Base-by-base conservation (phyloP, 2,113 vertebrate genomes). In the Podarcis cretensis region DNA sequence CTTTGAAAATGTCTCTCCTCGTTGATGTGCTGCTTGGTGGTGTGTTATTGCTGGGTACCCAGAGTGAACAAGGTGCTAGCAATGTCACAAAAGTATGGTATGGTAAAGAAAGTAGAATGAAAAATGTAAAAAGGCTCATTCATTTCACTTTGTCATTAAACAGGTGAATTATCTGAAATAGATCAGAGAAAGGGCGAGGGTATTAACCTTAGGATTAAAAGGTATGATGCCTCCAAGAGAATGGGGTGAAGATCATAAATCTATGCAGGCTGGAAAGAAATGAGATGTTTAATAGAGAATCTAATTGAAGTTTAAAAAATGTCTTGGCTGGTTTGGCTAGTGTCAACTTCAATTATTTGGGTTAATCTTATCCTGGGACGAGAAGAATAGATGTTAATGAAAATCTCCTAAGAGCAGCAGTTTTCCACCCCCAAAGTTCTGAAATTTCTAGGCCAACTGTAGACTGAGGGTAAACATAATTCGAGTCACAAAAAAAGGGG, bases 191-290 rank as follows among this genome's bases (percentile, higher is more conserved):
- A 95, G 95, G 92, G 86, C 35, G 83, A 81, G 66, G 83, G 37
- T 90, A 93, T 95, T 97, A 96, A 97, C 95, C 93, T 95, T 91
- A 92, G 90, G 83, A 93, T 94, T 91, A 93, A 93, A 91, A 95
- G 94, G 92, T 84, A 80, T 88, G 89, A 63, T 87, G 80, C 91
- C 57, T 92, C 69, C 74, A 83, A 81, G 83, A 95, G 80, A 92
- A 87, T 48, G 89, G 89, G 69, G 83, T 91, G 85, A 91, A 83
- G 84, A 89, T 81, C 91, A 92, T 96, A 93, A 96, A 95, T 96
- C 91, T 94, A 76, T 80, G 48, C 73, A 68, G 76, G 54, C 80
- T 40, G 74, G 92, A 85, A 93, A 95, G 77, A 92, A 95, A 93
- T 95, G 82, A 87, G 88, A 85, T 91, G 81, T 87, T 96, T 96